Evolutionary conservation across 2,797 vertebrate genomes (phyloP), one percentile per base, ranked within the genome.

Genomic region (Leuciscus waleckii): DNA sequence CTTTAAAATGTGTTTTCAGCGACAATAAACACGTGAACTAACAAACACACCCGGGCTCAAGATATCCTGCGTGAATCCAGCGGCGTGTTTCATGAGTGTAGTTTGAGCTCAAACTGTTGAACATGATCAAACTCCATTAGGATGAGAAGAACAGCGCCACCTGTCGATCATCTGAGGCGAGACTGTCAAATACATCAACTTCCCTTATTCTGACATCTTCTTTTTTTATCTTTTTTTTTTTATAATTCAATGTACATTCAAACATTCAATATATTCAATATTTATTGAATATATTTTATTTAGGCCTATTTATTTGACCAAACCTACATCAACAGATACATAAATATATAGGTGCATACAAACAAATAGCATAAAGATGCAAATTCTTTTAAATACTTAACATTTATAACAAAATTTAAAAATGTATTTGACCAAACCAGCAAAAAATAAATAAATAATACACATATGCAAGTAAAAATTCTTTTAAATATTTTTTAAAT

Each of bases 11-110:
- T 10, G 37, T 14, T 41, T 41, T 39, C 69, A 43, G 39, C 23
- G 3, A 32, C 4, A 29, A 29, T 2, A 10, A 4, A n/a, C 7
- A 4, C 68, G 9, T 1, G 8, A 43, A 7, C 0, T 0, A 17
- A n/a, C 10, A n/a, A 6, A 69, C 43, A 13, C 69, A 9, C 0
- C 14, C 1, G 70, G 5, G 41, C 61, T 65, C 4, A 4, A 46
- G 14, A 43, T 2, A 16, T 43, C 68, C 23, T 4, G 16, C 2
- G 0, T 21, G 71, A 21, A 5, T 51, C 43, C 26, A 17, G 2
- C 71, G 39, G 23, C 23, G n/a, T 49, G 69, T 43, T 7, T 41
- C 39, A 3, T 67, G 63, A 32, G 8, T 68, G 61, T 3, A 2
- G 32, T 37, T 21, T 39, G 19, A 32, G 26, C 29, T 65, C 8